phyloP scores from a whole-genome alignment of 2,888 invertebrate species.

The Melangyna quadrimaculata region DNA sequence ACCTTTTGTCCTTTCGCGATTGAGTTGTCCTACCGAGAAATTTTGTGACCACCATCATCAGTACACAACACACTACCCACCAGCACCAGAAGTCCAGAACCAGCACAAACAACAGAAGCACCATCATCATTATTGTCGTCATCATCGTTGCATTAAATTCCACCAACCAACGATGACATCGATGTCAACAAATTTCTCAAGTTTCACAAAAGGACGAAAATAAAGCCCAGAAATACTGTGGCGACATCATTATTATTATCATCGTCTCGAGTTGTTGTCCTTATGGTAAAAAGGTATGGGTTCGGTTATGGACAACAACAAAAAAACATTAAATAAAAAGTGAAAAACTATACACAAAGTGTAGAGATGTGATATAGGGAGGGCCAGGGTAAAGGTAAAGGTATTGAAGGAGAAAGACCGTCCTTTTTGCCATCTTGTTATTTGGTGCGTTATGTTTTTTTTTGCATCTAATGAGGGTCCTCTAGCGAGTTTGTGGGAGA shows the following conservation, averaged over 20 bases:
- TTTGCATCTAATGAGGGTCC: conserved; percentile 66
- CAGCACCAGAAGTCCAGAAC: conserved; percentile 31
- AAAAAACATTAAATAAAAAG: not conserved
- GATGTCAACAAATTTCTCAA: conserved; percentile 72
- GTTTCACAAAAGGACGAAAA: conserved; percentile 68
- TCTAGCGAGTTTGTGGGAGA: conserved; percentile 38
- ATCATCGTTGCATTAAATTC: conserved; percentile 70
- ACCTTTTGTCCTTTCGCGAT: conserved; percentile 54
- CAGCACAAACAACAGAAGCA: conserved; percentile 4
- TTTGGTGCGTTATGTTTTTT: conserved; percentile 54
- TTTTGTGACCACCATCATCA: conserved; percentile 18
- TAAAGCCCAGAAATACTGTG: conserved; percentile 60
- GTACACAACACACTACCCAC: no score
- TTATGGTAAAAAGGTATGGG: conserved; percentile 29
- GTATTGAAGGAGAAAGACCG: not conserved
- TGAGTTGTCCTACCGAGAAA: conserved; percentile 53
- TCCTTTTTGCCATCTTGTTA: conserved; percentile 48
- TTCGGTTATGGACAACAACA: not conserved
- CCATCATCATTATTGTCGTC: conserved; percentile 48
- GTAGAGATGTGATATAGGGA: no score
- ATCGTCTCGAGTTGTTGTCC: conserved; percentile 69
- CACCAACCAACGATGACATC: conserved; percentile 66
- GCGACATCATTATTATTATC: conserved; percentile 71
- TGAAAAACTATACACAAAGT: not conserved
- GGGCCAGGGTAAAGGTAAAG: conserved; percentile 39